Evolutionary conservation across 2,888 invertebrate species (phyloP).

Genomic region (Apoda limacodes): DNA sequence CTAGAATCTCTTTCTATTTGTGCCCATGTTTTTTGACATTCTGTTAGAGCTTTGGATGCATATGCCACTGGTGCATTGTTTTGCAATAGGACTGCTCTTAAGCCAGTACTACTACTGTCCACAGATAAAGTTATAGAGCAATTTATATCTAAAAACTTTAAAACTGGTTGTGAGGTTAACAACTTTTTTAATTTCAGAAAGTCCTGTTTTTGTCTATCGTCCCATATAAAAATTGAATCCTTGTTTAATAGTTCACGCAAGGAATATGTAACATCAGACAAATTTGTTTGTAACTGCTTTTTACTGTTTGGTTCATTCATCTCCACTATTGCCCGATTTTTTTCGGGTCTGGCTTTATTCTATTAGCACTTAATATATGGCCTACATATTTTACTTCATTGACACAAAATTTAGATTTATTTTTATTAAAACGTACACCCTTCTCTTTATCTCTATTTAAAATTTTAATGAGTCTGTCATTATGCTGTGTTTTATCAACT

Average conservation of each 20-base stretch:
- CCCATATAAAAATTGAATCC: conserved; percentile 10
- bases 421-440: conserved; percentile 9
- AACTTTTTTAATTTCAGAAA: conserved; percentile 9
- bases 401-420: conserved; percentile 10
- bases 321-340: conserved; percentile 6
- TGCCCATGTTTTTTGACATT: conserved; percentile 12
- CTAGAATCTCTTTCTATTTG: conserved; percentile 19
- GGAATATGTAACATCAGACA: conserved; percentile 10
- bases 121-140: conserved; percentile 7
- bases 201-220: conserved; percentile 6
- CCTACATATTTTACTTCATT: conserved; percentile 11
- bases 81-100: conserved; percentile 12
- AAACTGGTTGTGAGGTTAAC: conserved; percentile 9
- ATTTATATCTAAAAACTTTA: conserved; percentile 7
- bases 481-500: conserved; percentile 1
- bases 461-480: conserved; percentile 5
- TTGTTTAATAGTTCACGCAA: conserved; percentile 11
- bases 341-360: conserved; percentile 9
- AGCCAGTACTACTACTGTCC: conserved; percentile 8
- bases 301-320: conserved; percentile 9
- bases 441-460: conserved; percentile 5
- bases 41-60: conserved; percentile 16
- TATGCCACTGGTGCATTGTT: conserved; percentile 12
- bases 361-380: conserved; percentile 5
- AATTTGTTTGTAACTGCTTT: conserved; percentile 11